Evolutionary conservation across 2,888 invertebrate genomes (phyloP), one percentile per base, ranked within the genome.

Genomic region (Trichacis sp.): DNA sequence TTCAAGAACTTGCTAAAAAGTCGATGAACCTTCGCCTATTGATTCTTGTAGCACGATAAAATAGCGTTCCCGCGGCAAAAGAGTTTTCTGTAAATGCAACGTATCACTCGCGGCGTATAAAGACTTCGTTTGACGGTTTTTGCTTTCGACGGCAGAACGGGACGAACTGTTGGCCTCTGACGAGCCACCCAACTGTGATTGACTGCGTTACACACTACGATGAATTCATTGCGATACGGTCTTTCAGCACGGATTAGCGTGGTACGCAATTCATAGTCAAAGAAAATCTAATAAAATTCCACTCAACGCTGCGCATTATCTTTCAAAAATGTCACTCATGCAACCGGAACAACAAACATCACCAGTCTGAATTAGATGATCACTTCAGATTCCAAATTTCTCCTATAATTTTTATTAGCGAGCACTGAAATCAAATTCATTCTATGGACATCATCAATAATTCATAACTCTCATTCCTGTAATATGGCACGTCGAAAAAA

Each of bases 161-260:
- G 56, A 52, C 52, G 66, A 79, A 79, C 76, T 77, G 75, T 79
- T 75, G 75, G 73, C 59, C 72, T 68, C 74, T 77, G 75, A 77
- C 73, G 74, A 70, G 72, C 73, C 77, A 77, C 77, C 74, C 76
- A 74, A 74, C 75, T 76, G 75, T 76, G 76, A 81, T 78, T 75
- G 75, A 73, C 73, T 76, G 66, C 73, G 73, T 75, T 75, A 77
- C 64, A 75, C 74, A 72, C 69, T 65, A 76, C 73, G 70, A 64
- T 68, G 72, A 58, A 63, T 67, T 66, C 65, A 77, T 76, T 72
- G 70, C 68, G 74, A 74, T 74, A 73, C 62, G 69, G 53, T 64
- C 64, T 68, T 64, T 65, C 67, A 70, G 59, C 63, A 49, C 62
- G 63, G 68, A 61, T 68, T 61, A 66, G 68, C 64, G 64, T 64